A percentile compares a stretch with the other conserved stretches of the same genome.
These are phyloP conservation scores for Leptodirus hochenwartii DNA, from an alignment of 2,888 invertebrate species.

Conservation along the genomic window DNA sequence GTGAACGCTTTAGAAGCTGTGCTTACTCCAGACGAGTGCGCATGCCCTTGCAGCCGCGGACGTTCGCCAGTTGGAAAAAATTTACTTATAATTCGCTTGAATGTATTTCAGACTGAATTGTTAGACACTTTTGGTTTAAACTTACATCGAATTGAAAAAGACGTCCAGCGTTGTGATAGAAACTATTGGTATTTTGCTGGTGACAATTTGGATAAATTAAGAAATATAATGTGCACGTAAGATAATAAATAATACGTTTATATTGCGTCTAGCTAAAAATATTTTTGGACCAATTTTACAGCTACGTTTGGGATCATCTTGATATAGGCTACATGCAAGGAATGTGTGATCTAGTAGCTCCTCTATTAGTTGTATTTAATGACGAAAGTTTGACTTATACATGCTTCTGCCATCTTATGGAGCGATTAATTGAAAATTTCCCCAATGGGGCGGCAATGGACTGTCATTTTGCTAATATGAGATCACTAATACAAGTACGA, in stretches of 20 bases:
- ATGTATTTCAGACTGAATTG: constrained; percentile 53
- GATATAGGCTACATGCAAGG: constrained; percentile 94
- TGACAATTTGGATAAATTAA: constrained; percentile 76
- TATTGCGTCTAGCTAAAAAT: too few species aligned
- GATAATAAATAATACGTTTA: too few species aligned
- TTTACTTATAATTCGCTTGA: too few species aligned
- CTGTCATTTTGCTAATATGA: constrained; percentile 88
- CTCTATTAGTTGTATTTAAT: constrained; percentile 76
- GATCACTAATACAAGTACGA: constrained; percentile 60
- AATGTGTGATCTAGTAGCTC: constrained; percentile 93
- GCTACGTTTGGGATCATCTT: constrained; percentile 93
- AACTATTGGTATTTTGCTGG: constrained; percentile 86
- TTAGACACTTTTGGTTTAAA: constrained; percentile 75
- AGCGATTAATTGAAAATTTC: constrained; percentile 79
- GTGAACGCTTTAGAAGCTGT: too few species aligned
- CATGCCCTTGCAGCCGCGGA: too few species aligned
- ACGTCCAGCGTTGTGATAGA: constrained; percentile 87
- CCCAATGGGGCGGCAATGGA: constrained; percentile 91
- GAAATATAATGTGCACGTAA: constrained; percentile 94
- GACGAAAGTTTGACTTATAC: constrained; percentile 85
- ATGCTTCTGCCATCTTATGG: constrained; percentile 83
- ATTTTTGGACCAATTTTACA: constrained; percentile 23
- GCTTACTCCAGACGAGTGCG: too few species aligned
- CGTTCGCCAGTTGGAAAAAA: too few species aligned
- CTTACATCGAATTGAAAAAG: constrained; percentile 88